Base-by-base conservation (phyloP, 2,113 vertebrate species). In the Fregetta grallaria region DNA sequence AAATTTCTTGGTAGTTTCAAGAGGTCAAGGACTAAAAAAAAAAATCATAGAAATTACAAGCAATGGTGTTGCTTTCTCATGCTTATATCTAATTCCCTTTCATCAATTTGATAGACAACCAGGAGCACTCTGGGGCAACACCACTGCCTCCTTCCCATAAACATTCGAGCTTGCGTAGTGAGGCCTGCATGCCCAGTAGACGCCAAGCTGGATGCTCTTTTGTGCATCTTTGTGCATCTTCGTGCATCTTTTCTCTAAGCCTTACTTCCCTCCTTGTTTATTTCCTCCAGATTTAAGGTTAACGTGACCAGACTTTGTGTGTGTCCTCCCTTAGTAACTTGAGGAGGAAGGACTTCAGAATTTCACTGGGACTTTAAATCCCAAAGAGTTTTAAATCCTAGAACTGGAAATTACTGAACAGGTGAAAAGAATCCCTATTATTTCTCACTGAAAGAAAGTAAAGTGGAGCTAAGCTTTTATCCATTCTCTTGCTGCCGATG, bases 91-190 rank as follows among this genome's bases (percentile, higher is more conserved):
- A 40, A 20, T 40, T 72, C 44, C 14, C 74, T 84, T 23, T 25
- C 6, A 52, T 59, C 18, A 79, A 71, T 9, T 13, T 67, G 66
- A 32, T 2, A 53, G 36, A 40, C 18, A 76, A 67, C 5, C 9
- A 36, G 50, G 27, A 80, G 12, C 16, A 12, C 30, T 49, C 29
- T 34, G 36, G 10, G 58, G 7, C 32, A 90, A 15, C 25, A 65
- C 9, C n/a, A 63, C 53, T 26, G 18, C 20, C 44, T 30, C 23
- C 38, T 77, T 82, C 67, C 7, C 3, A 0, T 26, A 27, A 71
- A 20, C 20, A 42, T 73, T 58, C 1, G 2, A 77, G 29, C n/a
- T 53, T 29, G 6, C 4, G 5, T 38, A 20, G 18, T 3, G 1
- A 44, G 40, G 27, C 23, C 40, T 47, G 8, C 4, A 3, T 16